phyloP scores from a whole-genome alignment of 1,140 invertebrate species.

The Metaphire vulgaris region DNA sequence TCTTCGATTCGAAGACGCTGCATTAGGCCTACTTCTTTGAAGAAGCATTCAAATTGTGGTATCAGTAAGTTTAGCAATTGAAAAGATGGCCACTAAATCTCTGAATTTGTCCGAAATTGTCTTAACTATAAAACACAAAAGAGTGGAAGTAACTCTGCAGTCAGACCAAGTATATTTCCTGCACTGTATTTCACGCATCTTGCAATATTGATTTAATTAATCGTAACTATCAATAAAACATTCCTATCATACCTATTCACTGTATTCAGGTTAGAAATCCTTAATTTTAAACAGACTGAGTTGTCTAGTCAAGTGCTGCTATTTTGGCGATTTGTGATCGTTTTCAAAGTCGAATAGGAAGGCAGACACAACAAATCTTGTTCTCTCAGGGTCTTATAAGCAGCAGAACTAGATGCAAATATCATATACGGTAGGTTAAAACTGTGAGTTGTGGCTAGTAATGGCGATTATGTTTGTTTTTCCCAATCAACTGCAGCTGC shows the following conservation, averaged over 20 bases:
- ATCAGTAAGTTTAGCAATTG: neutral
- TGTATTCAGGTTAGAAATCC: no score
- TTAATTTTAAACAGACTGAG: neutral
- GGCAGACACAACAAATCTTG: neutral
- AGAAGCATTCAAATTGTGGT: neutral
- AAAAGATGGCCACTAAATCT: neutral
- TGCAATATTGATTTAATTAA: neutral
- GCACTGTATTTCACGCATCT: neutral
- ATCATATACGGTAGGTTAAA: neutral
- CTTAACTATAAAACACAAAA: constrained; percentile 2
- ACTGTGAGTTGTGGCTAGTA: neutral
- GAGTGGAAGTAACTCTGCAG: neutral
- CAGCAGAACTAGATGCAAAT: neutral
- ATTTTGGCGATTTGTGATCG: neutral
- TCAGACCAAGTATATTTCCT: neutral
- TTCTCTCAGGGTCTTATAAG: neutral
- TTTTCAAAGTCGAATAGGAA: neutral
- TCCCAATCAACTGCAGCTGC: neutral
- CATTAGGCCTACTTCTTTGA: constrained; percentile 2
- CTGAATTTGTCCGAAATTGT: neutral
- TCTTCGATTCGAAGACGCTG: no score
- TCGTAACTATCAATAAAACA: neutral
- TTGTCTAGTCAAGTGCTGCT: neutral
- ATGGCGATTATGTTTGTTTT: neutral
- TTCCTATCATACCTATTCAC: no score